Conservation (phyloP, 2,888 invertebrate genomes). For the Ecdyonurus torrentis region DNA sequence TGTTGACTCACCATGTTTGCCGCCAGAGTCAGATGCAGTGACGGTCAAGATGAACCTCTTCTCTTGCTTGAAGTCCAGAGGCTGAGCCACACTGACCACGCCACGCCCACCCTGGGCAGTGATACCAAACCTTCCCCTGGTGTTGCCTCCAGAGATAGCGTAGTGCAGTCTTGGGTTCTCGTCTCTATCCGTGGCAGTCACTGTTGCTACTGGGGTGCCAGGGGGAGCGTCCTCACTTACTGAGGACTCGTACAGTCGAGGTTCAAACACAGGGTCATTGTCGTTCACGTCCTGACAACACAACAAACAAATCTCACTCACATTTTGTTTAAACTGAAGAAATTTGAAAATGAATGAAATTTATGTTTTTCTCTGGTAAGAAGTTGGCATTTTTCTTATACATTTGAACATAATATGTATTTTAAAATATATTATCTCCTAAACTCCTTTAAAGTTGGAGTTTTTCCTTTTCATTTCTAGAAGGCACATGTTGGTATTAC, state of each 20-base stretch:
- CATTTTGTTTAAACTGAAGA: no score
- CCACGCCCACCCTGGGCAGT: conserved; percentile 80
- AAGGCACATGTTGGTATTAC: no score
- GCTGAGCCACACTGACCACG: conserved; percentile 72
- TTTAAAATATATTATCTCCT: no score
- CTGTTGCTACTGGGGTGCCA: conserved; percentile 76
- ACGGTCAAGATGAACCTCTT: conserved; percentile 36
- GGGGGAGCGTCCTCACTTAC: conserved; percentile 50
- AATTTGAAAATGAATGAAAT: no score
- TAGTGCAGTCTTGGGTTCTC: conserved; percentile 69
- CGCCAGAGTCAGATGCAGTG: conserved; percentile 79
- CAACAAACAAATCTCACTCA: no score
- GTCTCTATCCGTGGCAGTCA: conserved; percentile 79
- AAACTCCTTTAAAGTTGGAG: no score
- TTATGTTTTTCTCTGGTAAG: no score
- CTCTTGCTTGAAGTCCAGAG: conserved; percentile 84
- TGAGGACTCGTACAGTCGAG: conserved; percentile 35
- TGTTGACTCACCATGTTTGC: conserved; percentile 69
- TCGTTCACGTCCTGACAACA: conserved; percentile 56
- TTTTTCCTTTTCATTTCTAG: no score
- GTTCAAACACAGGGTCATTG: conserved; percentile 44
- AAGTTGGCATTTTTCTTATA: no score
- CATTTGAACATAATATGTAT: no score
- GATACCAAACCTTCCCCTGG: conserved; percentile 71
- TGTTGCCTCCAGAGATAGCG: conserved; percentile 71